Evolutionary conservation across 2,888 invertebrate genomes (phyloP).

Genomic region (Drosophila bunnanda): DNA sequence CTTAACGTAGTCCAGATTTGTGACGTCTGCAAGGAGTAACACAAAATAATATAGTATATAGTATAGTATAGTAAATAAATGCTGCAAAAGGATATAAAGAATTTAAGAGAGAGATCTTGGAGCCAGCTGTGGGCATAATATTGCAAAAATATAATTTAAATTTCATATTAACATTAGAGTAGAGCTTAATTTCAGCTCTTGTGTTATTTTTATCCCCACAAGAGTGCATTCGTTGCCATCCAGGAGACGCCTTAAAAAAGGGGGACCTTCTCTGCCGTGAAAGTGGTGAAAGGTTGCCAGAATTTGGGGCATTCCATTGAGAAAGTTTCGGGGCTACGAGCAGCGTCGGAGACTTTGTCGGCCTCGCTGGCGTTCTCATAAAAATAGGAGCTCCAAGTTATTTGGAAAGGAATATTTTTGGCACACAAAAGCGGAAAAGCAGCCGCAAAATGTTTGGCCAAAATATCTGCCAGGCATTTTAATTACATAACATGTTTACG

Average conservation of each 20-base stretch:
- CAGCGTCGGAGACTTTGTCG: constrained; percentile 7
- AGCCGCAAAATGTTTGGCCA: constrained; percentile 57
- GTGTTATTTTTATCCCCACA: constrained; percentile 1
- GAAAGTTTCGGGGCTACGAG: constrained; percentile 33
- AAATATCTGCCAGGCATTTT: constrained; percentile 69
- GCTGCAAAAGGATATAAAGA: background rate
- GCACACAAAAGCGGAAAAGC: constrained; percentile 45
- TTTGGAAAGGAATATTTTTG: constrained; percentile 52
- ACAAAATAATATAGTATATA: constrained; percentile 6
- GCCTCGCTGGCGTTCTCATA: constrained; percentile 7
- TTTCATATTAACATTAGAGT: background rate
- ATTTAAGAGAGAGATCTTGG: no score
- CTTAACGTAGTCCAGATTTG: constrained; percentile 86
- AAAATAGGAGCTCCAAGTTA: constrained; percentile 47
- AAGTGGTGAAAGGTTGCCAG: constrained; percentile 33
- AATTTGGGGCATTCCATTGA: constrained; percentile 47
- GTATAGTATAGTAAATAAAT: background rate
- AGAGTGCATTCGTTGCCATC: constrained; percentile 5
- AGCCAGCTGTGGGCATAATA: background rate
- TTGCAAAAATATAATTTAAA: background rate
- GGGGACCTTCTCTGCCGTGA: background rate
- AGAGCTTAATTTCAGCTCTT: background rate
- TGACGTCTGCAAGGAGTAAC: constrained; percentile 86
- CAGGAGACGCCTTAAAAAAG: constrained; percentile 1
- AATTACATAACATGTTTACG: constrained; percentile 70